Percentiles rank a stretch among this genome's conserved stretches.
These are phyloP conservation scores for Chesias legatella DNA, from an alignment of 2,888 invertebrate genomes.

Conservation along the genomic window DNA sequence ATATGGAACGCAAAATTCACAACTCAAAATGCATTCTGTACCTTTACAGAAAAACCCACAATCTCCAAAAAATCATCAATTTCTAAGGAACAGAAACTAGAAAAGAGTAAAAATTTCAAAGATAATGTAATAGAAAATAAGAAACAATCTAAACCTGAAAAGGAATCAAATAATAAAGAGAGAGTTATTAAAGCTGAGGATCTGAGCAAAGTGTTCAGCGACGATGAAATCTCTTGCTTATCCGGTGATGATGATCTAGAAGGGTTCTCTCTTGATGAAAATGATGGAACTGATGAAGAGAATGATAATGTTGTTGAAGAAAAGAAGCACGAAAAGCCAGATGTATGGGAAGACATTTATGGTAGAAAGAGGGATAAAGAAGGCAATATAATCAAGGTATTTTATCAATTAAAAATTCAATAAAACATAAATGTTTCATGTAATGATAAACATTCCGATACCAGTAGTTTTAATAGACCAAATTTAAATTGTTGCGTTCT, in stretches of 20 bases:
- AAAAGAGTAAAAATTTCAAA: constrained; percentile 27
- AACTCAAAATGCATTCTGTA: not conserved
- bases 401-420: too few relatives aligned
- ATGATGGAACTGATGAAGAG: constrained; percentile 38
- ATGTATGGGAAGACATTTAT: constrained; percentile 94
- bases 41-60: constrained; percentile 42
- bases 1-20: too few relatives aligned
- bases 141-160: constrained; percentile 10
- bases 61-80: constrained; percentile 35
- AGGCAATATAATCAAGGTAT: constrained; percentile 87
- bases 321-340: constrained; percentile 53
- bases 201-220: constrained; percentile 62
- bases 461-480: too few relatives aligned
- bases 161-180: constrained; percentile 30
- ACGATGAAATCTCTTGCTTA: constrained; percentile 70
- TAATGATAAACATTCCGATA: too few relatives aligned
- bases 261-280: constrained; percentile 22
- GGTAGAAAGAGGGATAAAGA: constrained; percentile 90
- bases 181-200: constrained; percentile 54
- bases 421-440: too few relatives aligned
- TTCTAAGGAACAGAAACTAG: constrained; percentile 25
- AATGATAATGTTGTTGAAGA: constrained; percentile 32
- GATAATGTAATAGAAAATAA: constrained; percentile 18
- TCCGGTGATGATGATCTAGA: constrained; percentile 49
- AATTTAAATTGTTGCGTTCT: too few relatives aligned